Conservation (phyloP, 2,113 vertebrate species). For the Orycteropus afer region DNA sequence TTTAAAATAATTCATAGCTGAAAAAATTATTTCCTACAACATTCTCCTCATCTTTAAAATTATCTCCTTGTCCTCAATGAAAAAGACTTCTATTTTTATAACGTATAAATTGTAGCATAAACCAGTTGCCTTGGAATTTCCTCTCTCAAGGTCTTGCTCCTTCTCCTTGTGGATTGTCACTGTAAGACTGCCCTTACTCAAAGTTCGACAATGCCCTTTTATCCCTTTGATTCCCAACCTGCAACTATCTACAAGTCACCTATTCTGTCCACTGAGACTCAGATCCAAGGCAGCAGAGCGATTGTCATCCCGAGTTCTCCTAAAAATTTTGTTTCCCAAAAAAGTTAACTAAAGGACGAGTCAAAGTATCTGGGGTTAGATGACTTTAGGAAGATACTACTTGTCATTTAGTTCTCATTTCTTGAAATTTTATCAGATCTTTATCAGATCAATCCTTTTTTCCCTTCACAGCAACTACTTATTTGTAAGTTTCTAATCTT, state of each 20-base stretch:
- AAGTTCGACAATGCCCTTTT: not conserved
- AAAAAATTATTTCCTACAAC: not conserved
- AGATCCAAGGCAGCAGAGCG: not conserved
- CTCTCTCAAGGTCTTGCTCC: not conserved
- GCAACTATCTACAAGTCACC: not conserved
- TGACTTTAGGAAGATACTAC: not conserved
- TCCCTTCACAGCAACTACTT: not conserved
- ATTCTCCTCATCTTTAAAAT: not conserved
- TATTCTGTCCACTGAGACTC: not conserved
- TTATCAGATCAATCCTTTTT: slow-evolving; percentile 29
- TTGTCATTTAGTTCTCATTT: slow-evolving; percentile 21
- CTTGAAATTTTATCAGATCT: not conserved
- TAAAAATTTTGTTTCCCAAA: not conserved
- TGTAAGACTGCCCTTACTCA: not conserved
- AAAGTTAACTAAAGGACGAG: not conserved
- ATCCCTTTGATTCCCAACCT: slow-evolving; percentile 17
- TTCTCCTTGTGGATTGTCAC: not conserved
- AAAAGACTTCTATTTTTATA: not conserved
- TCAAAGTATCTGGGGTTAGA: not conserved
- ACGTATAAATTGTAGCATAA: not conserved
- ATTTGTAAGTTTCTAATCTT: not conserved
- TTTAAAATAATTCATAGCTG: not conserved
- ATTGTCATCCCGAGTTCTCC: not conserved
- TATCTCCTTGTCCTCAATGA: not conserved
- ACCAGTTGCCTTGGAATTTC: not conserved